Evolutionary conservation across 2,113 vertebrate genomes (phyloP), one percentile per base, ranked within the genome.

Genomic region (Perca flavescens): DNA sequence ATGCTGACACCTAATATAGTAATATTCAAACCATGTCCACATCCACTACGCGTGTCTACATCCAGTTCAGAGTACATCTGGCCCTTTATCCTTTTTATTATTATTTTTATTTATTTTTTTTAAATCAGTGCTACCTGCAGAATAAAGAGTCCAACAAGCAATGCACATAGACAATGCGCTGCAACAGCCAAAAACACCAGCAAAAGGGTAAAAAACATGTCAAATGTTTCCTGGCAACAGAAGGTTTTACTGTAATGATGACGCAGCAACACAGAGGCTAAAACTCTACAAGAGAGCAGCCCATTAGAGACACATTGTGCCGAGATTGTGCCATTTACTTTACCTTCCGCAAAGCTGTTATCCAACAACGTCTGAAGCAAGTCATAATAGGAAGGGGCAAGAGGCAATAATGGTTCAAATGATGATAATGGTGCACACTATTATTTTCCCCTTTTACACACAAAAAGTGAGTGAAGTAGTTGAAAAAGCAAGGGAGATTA

Each of bases 191-290:
- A 25, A n/a, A 46, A 25, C 60, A 3, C 28, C 8, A 2, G 28
- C 3, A 43, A 47, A 65, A 53, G 12, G 53, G 17, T 49, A 6
- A 74, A 62, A 70, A 21, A 40, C 13, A 62, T 22, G 34, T 56
- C 47, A 43, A 54, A 54, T 31, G 31, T 52, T 61, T 76, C 77
- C 80, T 77, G 67, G 77, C 50, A 80, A 80, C 76, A 79, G 34
- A 46, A 52, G 8, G 3, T 62, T 74, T 84, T 40, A 21, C n/a
- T 74, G 31, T 10, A 74, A 68, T 40, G 28, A 64, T 49, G 28
- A 64, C 17, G 2, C 28, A n/a, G 11, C 47, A 53, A 36, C 53
- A 46, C 36, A 6, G 36, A 21, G 14, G 53, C 11, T 3, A 4
- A 61, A n/a, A 16, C 62, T 50, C 52, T 19, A 50, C 21, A 25